Percentiles rank a stretch among this genome's conserved stretches.
These are phyloP conservation scores for Lacerta viridis DNA, from an alignment of 2,797 vertebrate species.

Conservation along the genomic window DNA sequence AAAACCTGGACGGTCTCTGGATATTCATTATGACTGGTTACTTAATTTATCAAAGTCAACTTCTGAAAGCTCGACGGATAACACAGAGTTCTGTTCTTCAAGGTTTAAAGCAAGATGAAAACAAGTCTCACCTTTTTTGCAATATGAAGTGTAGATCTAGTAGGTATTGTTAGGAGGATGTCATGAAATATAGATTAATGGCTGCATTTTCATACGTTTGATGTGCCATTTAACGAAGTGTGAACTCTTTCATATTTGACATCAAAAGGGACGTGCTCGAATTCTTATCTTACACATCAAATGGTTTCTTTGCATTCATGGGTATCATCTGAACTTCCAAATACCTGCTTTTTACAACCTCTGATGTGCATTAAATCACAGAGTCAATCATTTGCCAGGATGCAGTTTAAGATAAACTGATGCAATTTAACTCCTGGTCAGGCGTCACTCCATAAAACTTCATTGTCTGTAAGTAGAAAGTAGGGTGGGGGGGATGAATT, in stretches of 20 bases:
- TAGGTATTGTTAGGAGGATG: slow-evolving; percentile 66
- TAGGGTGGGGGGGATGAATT: neutral
- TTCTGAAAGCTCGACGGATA: slow-evolving; percentile 30
- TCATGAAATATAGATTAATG: slow-evolving; percentile 83
- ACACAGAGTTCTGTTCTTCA: slow-evolving; percentile 51
- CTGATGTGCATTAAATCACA: slow-evolving; percentile 48
- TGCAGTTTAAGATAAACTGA: slow-evolving; percentile 34
- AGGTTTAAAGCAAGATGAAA: slow-evolving; percentile 34
- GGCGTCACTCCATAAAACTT: neutral
- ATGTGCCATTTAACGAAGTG: slow-evolving; percentile 82
- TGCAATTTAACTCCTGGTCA: slow-evolving; percentile 7
- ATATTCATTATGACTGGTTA: neutral
- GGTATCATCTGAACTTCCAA: slow-evolving; percentile 72
- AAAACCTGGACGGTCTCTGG: neutral
- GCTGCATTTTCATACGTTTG: slow-evolving; percentile 80
- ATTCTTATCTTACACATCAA: slow-evolving; percentile 77
- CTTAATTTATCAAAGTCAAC: neutral
- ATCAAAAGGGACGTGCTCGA: slow-evolving; percentile 78
- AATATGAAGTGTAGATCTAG: slow-evolving; percentile 64
- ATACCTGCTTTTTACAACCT: slow-evolving; percentile 58
- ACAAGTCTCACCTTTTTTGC: slow-evolving; percentile 53
- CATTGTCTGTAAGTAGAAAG: neutral
- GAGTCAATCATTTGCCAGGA: slow-evolving; percentile 41
- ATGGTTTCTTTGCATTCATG: slow-evolving; percentile 72
- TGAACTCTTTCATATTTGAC: slow-evolving; percentile 76